Percentiles rank a stretch among this genome's conserved stretches.
phyloP scores from a whole-genome alignment of 2,113 vertebrate species.

The Osmerus eperlanus region DNA sequence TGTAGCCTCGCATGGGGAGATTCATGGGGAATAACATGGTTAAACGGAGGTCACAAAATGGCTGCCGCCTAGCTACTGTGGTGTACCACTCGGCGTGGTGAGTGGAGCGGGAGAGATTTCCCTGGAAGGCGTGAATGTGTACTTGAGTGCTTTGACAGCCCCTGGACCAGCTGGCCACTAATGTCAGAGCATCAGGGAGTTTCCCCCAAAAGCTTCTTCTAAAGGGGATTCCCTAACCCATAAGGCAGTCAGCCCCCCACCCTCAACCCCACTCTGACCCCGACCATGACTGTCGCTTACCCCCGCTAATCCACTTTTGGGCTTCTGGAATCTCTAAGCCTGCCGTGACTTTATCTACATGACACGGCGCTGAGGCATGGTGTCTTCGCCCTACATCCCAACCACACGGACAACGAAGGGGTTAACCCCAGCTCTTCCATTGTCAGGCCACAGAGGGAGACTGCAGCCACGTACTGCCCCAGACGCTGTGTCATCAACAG shows the following conservation, averaged over 20 bases:
- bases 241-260: not conserved
- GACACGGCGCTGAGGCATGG: too few species aligned
- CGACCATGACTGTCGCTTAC: not conserved
- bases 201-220: not conserved
- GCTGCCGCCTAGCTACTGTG: too few species aligned
- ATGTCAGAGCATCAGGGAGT: not conserved
- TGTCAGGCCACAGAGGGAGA: constrained; percentile 34
- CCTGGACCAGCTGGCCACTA: not conserved
- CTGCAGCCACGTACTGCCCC: constrained; percentile 25
- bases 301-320: not conserved
- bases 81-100: too few species aligned
- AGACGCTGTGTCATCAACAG: constrained; percentile 30
- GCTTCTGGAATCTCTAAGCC: not conserved
- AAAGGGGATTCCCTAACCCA: not conserved
- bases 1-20: too few species aligned
- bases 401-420: not conserved
- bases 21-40: too few species aligned
- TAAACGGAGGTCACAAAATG: too few species aligned
- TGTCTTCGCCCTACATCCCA: too few species aligned
- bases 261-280: not conserved
- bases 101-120: too few species aligned
- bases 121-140: too few species aligned
- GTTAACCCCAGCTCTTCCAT: constrained; percentile 37
- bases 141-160: too few species aligned
- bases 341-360: too few species aligned